Conservation (phyloP, 1,140 invertebrate genomes). For the Temnothorax nylanderi region DNA sequence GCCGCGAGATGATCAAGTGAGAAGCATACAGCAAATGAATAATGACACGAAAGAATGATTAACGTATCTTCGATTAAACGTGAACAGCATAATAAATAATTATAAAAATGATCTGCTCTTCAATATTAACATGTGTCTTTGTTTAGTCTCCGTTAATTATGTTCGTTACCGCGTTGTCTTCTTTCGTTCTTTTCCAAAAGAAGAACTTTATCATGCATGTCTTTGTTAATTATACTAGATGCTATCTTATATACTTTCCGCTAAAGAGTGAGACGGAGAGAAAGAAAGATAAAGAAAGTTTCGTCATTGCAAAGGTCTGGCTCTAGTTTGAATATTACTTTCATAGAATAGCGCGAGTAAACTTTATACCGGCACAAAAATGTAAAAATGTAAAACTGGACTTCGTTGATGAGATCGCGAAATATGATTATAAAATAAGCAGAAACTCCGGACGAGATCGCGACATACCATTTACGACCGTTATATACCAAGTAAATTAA, state of each 20-base stretch:
- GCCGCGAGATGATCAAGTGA: background rate
- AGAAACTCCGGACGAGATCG: constrained; percentile 46
- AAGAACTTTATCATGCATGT: background rate
- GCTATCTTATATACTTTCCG: background rate
- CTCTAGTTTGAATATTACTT: constrained; percentile 15
- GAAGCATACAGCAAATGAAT: background rate
- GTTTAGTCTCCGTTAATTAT: background rate
- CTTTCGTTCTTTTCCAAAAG: background rate
- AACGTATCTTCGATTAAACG: background rate
- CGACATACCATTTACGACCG: constrained; percentile 19
- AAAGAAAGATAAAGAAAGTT: background rate
- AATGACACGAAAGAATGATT: background rate
- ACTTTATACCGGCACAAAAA: constrained; percentile 27
- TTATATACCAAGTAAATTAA: constrained; percentile 24
- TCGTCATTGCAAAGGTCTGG: background rate
- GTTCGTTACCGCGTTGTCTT: background rate
- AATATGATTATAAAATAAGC: constrained; percentile 70
- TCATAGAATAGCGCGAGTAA: background rate
- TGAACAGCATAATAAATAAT: background rate
- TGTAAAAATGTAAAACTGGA: background rate
- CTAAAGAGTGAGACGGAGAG: background rate
- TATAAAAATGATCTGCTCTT: constrained; percentile 6
- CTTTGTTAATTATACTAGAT: constrained; percentile 1
- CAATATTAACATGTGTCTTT: background rate
- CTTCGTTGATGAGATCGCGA: constrained; percentile 14